Conservation (phyloP, 2,797 vertebrate species). For the Myotis myotis region DNA sequence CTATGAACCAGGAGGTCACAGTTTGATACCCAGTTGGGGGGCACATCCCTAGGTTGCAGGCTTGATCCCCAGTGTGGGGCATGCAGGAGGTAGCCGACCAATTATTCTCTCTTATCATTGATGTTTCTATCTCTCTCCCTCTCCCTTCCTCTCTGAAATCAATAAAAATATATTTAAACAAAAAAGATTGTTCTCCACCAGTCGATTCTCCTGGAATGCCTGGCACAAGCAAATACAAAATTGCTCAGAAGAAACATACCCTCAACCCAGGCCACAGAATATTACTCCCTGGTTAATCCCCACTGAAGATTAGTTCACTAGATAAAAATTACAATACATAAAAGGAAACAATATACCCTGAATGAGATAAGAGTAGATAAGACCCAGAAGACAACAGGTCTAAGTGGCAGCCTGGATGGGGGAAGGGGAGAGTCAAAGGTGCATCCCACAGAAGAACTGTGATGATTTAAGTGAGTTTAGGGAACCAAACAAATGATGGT, state of each 20-base stretch:
- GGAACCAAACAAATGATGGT: constrained; percentile 21
- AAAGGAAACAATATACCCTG: not conserved
- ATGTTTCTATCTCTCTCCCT: too few species aligned
- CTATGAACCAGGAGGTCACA: too few species aligned
- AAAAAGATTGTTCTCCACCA: not conserved
- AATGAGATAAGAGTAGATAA: not conserved
- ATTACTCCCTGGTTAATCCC: not conserved
- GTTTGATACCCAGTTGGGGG: too few species aligned
- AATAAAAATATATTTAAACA: too few species aligned
- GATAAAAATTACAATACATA: not conserved
- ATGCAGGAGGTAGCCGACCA: too few species aligned
- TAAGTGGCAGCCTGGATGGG: not conserved
- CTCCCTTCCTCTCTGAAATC: too few species aligned
- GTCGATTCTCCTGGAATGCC: not conserved
- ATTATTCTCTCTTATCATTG: too few species aligned
- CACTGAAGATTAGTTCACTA: not conserved
- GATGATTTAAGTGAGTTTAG: not conserved
- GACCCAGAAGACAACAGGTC: not conserved
- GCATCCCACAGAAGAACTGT: not conserved
- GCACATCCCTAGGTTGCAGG: too few species aligned
- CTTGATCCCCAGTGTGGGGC: too few species aligned
- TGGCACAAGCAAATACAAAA: constrained; percentile 1
- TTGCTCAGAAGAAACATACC: not conserved
- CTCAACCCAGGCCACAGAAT: not conserved
- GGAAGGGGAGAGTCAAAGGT: not conserved